Percentiles rank a stretch among this genome's conserved stretches.
These are phyloP conservation scores for Lasioglossum lativentre DNA, from an alignment of 2,888 invertebrate genomes.

Conservation along the genomic window DNA sequence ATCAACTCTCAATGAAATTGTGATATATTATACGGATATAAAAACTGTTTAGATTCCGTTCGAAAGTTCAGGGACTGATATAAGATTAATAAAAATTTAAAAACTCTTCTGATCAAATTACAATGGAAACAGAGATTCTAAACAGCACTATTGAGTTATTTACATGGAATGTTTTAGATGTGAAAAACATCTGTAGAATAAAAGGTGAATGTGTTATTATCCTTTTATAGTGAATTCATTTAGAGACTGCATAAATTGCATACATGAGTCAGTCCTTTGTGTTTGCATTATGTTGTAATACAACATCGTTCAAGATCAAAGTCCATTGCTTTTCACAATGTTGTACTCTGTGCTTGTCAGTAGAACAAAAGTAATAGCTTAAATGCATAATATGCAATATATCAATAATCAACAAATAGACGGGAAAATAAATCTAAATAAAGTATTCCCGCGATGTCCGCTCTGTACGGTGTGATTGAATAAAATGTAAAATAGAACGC, in stretches of 20 bases:
- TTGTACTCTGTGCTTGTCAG: not conserved
- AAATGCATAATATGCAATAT: constrained; percentile 28
- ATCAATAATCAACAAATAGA: not conserved
- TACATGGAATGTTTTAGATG: constrained; percentile 48
- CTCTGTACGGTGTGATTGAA: not conserved
- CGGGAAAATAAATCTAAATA: constrained; percentile 5
- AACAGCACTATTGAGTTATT: constrained; percentile 16
- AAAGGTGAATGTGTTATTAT: not conserved
- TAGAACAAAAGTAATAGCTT: not conserved
- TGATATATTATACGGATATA: not conserved
- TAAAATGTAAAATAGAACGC: constrained; percentile 6
- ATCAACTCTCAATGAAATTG: constrained; percentile 1
- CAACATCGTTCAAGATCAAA: constrained; percentile 1
- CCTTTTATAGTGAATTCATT: not conserved
- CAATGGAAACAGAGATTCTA: constrained; percentile 8
- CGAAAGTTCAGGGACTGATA: not conserved
- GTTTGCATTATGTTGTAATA: constrained; percentile 15
- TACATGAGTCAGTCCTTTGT: constrained; percentile 6
- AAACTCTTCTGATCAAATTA: not conserved
- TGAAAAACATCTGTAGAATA: constrained; percentile 4
- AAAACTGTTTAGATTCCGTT: constrained; percentile 9
- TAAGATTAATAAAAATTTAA: not conserved
- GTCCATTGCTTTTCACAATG: not conserved
- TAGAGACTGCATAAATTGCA: not conserved
- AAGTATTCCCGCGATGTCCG: constrained; percentile 6